These are phyloP conservation scores for Meda fulgida DNA, from an alignment of 2,797 vertebrate species.

Conservation along the genomic window DNA sequence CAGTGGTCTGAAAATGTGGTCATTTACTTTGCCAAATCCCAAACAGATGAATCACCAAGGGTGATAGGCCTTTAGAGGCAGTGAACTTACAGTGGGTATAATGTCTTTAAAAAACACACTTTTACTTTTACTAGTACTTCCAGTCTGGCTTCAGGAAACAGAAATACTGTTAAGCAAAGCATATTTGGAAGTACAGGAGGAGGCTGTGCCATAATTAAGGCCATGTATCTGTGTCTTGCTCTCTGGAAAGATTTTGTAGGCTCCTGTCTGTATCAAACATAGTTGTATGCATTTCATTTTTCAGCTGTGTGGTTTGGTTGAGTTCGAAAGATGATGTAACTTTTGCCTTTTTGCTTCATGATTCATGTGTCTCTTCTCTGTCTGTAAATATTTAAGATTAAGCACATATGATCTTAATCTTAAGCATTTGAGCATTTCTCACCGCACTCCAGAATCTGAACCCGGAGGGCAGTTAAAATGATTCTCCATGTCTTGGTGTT, in stretches of 20 bases:
- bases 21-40: slow-evolving; percentile 50
- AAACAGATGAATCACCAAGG: slow-evolving; percentile 60
- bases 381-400: too few species aligned
- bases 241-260: slow-evolving; percentile 43
- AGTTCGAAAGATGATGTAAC: slow-evolving; percentile 24
- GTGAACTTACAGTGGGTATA: slow-evolving; percentile 60
- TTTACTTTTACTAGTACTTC: slow-evolving; percentile 64
- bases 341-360: slow-evolving; percentile 23
- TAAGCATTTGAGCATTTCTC: not conserved
- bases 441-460: not conserved
- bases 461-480: not conserved
- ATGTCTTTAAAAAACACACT: slow-evolving; percentile 64
- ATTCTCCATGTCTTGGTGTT: slow-evolving; percentile 30
- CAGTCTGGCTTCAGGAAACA: slow-evolving; percentile 59
- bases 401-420: too few species aligned
- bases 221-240: slow-evolving; percentile 45
- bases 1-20: slow-evolving; percentile 61
- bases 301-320: slow-evolving; percentile 24
- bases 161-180: slow-evolving; percentile 65
- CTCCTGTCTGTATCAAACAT: slow-evolving; percentile 36
- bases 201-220: slow-evolving; percentile 58
- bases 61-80: slow-evolving; percentile 61
- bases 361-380: too few species aligned
- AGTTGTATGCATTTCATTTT: slow-evolving; percentile 38
- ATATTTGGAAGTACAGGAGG: slow-evolving; percentile 60